Evolutionary conservation across 92 coral and sea anemone species (phyloP).

Genomic region (Heliopora coerulea): DNA sequence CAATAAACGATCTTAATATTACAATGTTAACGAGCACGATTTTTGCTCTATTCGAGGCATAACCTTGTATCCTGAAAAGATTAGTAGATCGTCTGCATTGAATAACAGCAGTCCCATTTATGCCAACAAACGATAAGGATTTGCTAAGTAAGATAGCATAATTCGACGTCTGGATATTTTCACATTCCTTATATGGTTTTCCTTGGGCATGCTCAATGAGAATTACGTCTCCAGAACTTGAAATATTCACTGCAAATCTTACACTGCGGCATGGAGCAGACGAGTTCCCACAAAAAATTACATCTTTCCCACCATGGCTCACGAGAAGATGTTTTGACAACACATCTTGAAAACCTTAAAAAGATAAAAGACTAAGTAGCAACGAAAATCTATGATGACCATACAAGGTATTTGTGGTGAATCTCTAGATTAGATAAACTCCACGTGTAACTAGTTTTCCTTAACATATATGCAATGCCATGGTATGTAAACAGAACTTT

Average conservation of each 20-base stretch:
- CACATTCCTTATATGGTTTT: conserved; percentile 1
- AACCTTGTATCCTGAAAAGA: too few species aligned
- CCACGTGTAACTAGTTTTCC: too few species aligned
- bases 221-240: neutral
- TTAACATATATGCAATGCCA: too few species aligned
- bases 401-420: too few species aligned
- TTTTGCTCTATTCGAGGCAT: too few species aligned
- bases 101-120: neutral
- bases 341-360: neutral
- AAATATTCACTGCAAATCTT: conserved; percentile 4
- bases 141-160: neutral
- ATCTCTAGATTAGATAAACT: too few species aligned
- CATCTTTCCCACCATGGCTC: neutral
- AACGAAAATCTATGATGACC: neutral
- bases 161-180: neutral
- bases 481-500: too few species aligned
- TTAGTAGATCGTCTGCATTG: neutral
- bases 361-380: too few species aligned
- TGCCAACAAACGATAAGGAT: neutral
- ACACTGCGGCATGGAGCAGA: neutral
- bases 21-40: too few species aligned
- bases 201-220: conserved; percentile 14
- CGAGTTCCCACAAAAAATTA: neutral
- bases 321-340: neutral
- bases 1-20: neutral